phyloP scores from a whole-genome alignment of 2,888 invertebrate genomes.

The Leptogaster cylindrica region DNA sequence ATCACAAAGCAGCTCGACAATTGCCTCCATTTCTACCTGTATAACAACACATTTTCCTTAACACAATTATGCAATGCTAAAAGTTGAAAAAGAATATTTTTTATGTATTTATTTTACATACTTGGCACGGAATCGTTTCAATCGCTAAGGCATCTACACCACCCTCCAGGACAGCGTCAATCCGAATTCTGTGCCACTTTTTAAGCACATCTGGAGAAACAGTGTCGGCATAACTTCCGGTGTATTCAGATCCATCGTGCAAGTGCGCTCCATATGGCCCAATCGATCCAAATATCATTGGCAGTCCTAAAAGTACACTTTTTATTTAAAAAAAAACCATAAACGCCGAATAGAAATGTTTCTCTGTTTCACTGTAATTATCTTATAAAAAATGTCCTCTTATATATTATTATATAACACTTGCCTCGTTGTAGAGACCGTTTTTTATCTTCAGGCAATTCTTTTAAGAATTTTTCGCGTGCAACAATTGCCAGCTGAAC shows the following conservation, averaged over 20 bases:
- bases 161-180: conserved; percentile 77
- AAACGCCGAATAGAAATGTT: neutral
- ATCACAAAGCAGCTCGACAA: conserved; percentile 75
- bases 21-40: conserved; percentile 76
- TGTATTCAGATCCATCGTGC: conserved; percentile 92
- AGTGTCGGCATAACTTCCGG: conserved; percentile 78
- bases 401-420: too few species aligned
- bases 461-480: conserved; percentile 68
- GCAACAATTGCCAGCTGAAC: conserved; percentile 78
- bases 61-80: neutral
- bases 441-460: conserved; percentile 61
- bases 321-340: neutral
- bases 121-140: conserved; percentile 89
- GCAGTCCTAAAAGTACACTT: conserved; percentile 55
- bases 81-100: neutral
- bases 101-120: conserved; percentile 50
- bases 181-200: conserved; percentile 84
- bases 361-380: too few species aligned
- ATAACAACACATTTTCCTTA: too few species aligned
- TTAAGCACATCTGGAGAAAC: conserved; percentile 72
- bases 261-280: conserved; percentile 92
- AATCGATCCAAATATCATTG: conserved; percentile 84
- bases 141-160: conserved; percentile 86
- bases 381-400: too few species aligned
- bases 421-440: conserved; percentile 8